Percentiles rank a stretch among this genome's conserved stretches.
Conservation (phyloP, 2,888 invertebrate genomes). For the Tinea trinotella region DNA sequence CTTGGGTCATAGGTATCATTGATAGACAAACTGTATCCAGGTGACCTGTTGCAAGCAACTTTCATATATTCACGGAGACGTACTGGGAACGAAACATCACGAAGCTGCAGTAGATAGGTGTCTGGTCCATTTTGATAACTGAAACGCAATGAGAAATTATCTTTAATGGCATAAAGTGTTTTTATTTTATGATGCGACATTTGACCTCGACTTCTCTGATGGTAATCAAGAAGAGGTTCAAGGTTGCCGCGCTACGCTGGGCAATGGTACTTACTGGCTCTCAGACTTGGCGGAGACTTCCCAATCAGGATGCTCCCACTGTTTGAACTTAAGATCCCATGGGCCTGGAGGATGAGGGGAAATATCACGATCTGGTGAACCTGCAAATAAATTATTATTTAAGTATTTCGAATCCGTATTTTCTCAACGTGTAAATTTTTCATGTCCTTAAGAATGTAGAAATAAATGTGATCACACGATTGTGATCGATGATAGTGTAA, state of each 20-base stretch:
- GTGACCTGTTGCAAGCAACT: constrained; percentile 85
- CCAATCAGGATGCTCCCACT: constrained; percentile 86
- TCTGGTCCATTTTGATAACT: constrained; percentile 98
- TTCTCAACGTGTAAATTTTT: too few relatives aligned
- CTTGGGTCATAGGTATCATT: constrained; percentile 85
- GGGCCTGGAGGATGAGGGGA: constrained; percentile 64
- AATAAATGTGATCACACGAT: too few relatives aligned
- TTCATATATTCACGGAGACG: constrained; percentile 94
- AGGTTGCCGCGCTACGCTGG: too few relatives aligned
- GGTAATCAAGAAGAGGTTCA: too few relatives aligned
- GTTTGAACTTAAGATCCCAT: constrained; percentile 81
- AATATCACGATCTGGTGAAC: constrained; percentile 74
- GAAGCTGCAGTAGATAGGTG: constrained; percentile 93
- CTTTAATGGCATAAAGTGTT: neutral
- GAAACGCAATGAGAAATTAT: constrained; percentile 20
- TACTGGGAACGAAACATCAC: constrained; percentile 96
- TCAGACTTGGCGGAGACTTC: constrained; percentile 88
- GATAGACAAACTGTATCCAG: constrained; percentile 77
- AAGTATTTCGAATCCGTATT: too few relatives aligned
- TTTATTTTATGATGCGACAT: too few relatives aligned
- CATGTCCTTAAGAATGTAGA: too few relatives aligned
- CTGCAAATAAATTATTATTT: too few relatives aligned
- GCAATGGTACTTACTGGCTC: constrained; percentile 90
- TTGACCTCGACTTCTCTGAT: too few relatives aligned
- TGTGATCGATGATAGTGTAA: too few relatives aligned